These are phyloP conservation scores for Xanthorhoe designata DNA, from an alignment of 2,888 invertebrate species.

Conservation along the genomic window DNA sequence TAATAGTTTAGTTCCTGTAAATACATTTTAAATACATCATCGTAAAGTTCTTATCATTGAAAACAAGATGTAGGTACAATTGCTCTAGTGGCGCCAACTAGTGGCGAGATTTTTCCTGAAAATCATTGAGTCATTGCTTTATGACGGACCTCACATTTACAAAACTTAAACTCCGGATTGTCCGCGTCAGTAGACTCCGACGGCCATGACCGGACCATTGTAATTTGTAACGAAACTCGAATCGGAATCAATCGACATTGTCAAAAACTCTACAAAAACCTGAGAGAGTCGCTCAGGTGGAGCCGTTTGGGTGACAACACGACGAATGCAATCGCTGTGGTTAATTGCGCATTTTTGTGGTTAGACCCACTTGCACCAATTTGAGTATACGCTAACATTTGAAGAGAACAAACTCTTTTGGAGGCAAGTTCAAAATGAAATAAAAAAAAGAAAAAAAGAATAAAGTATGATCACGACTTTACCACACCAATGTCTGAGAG, in stretches of 20 bases:
- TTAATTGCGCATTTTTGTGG: conserved; percentile 48
- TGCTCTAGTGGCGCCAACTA: no score
- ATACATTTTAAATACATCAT: no score
- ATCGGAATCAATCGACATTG: conserved; percentile 72
- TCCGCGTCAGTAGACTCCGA: conserved; percentile 61
- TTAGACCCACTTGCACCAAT: conserved; percentile 5
- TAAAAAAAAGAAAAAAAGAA: no score
- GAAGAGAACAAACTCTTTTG: no score
- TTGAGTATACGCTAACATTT: neutral
- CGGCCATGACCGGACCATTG: conserved; percentile 74
- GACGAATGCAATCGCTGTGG: conserved; percentile 59
- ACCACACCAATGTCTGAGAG: no score
- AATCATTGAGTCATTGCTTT: neutral
- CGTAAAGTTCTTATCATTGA: no score
- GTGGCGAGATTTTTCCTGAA: no score
- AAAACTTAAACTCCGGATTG: conserved; percentile 49
- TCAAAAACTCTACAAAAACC: conserved; percentile 72
- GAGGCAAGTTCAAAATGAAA: no score
- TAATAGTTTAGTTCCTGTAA: no score
- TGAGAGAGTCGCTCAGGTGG: conserved; percentile 65
- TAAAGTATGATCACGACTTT: no score
- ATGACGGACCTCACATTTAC: neutral
- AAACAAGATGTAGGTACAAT: no score
- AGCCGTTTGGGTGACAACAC: conserved; percentile 63
- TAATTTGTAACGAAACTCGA: conserved; percentile 64